These are phyloP conservation scores for Chrysopa pallens DNA, from an alignment of 1,140 invertebrate species.

Conservation along the genomic window DNA sequence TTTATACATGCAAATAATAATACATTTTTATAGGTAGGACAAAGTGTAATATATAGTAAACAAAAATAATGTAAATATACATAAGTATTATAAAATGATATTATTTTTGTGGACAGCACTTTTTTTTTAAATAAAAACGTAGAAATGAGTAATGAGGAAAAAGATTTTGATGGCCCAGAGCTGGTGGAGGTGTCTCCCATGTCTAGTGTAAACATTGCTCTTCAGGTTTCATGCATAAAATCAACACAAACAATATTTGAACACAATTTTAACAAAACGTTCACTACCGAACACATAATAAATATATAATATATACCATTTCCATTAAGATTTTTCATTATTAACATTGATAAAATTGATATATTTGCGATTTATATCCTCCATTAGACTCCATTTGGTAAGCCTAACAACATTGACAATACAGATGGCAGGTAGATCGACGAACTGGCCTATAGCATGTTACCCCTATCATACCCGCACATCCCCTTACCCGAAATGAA, in stretches of 20 bases:
- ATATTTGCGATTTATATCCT: conserved; percentile 23
- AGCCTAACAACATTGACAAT: conserved; percentile 47
- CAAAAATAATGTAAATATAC: conserved; percentile 1
- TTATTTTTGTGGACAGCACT: not conserved
- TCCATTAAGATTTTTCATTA: conserved; percentile 17
- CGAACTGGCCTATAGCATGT: not conserved
- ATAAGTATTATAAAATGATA: not conserved
- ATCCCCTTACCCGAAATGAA: not conserved
- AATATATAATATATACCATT: conserved; percentile 19
- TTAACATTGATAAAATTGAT: conserved; percentile 17
- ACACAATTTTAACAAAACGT: conserved; percentile 18
- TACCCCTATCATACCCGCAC: not conserved
- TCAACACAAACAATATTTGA: conserved; percentile 13
- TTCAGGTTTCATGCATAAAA: conserved; percentile 17
- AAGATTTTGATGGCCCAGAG: conserved; percentile 20
- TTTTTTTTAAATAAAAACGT: conserved; percentile 5
- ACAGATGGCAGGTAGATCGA: conserved; percentile 31
- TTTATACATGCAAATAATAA: not conserved
- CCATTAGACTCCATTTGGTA: conserved; percentile 29
- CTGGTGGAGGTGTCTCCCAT: conserved; percentile 23
- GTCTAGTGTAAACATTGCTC: conserved; percentile 23
- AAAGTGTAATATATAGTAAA: not conserved
- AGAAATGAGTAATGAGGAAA: conserved; percentile 12
- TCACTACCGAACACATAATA: conserved; percentile 25
- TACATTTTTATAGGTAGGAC: not conserved